Conservation (phyloP, 2,113 vertebrate species). For the Austrofundulus limnaeus region DNA sequence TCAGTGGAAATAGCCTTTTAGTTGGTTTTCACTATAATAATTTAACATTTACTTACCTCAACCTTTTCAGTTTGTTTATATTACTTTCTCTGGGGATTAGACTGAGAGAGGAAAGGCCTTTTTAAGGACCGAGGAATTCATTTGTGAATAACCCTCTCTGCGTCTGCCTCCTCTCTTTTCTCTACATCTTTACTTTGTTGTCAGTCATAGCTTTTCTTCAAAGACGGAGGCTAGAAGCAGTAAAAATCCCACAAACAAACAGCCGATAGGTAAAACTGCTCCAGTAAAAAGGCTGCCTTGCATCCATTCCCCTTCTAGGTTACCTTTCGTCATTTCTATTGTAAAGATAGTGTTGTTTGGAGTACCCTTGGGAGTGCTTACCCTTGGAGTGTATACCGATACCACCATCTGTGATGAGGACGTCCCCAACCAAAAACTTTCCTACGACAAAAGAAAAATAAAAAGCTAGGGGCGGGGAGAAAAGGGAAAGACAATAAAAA, state of each 20-base stretch:
- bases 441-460: constrained; percentile 37
- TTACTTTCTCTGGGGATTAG: constrained; percentile 40
- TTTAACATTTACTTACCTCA: constrained; percentile 50
- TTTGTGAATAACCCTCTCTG: constrained; percentile 44
- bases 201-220: constrained; percentile 61
- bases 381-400: constrained; percentile 62
- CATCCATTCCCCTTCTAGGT: constrained; percentile 35
- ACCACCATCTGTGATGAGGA: constrained; percentile 65
- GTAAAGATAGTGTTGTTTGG: constrained; percentile 46
- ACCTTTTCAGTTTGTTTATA: constrained; percentile 49
- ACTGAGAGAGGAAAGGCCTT: constrained; percentile 34
- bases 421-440: constrained; percentile 40
- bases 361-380: constrained; percentile 63
- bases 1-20: constrained; percentile 42
- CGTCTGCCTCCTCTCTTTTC: constrained; percentile 30
- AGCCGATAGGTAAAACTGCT: constrained; percentile 43
- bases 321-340: constrained; percentile 29
- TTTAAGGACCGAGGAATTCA: constrained; percentile 42
- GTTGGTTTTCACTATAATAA: constrained; percentile 31
- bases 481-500: constrained; percentile 56
- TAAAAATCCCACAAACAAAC: constrained; percentile 57
- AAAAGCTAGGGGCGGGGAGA: constrained; percentile 34
- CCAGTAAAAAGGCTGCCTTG: constrained; percentile 21
- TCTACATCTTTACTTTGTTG: constrained; percentile 42
- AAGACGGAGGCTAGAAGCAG: constrained; percentile 35